Evolutionary conservation across 1,140 invertebrate genomes (phyloP).

Genomic region (Aphis craccivora): DNA sequence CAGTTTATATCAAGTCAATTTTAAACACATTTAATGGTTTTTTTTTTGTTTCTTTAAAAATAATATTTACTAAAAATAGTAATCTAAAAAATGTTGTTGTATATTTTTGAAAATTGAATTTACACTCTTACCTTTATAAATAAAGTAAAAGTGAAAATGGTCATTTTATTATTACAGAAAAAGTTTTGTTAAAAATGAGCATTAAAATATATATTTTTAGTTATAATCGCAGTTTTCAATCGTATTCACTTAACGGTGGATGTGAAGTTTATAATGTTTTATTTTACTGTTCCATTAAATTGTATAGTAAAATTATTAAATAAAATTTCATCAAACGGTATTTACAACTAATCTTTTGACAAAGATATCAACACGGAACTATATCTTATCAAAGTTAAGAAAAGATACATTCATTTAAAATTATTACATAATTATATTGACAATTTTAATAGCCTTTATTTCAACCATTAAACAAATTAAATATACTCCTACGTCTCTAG

Average conservation of each 20-base stretch:
- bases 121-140: background rate
- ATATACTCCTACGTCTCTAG: background rate
- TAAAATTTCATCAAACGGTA: background rate
- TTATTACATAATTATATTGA: too few species aligned
- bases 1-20: background rate
- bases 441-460: background rate
- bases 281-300: background rate
- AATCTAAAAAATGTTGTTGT: background rate
- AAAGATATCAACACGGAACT: too few species aligned
- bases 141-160: background rate
- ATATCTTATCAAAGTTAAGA: background rate
- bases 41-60: background rate
- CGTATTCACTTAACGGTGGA: background rate
- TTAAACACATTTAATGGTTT: background rate
- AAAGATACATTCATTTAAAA: background rate
- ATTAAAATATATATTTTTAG: background rate
- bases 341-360: background rate
- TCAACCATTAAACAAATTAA: background rate
- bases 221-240: background rate
- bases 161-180: background rate
- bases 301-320: background rate
- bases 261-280: background rate
- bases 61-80: background rate
- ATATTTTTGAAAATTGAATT: background rate
- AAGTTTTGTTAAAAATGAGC: background rate